Conservation (phyloP, 2,113 vertebrate genomes). For the Zosterops hypoxanthus region DNA sequence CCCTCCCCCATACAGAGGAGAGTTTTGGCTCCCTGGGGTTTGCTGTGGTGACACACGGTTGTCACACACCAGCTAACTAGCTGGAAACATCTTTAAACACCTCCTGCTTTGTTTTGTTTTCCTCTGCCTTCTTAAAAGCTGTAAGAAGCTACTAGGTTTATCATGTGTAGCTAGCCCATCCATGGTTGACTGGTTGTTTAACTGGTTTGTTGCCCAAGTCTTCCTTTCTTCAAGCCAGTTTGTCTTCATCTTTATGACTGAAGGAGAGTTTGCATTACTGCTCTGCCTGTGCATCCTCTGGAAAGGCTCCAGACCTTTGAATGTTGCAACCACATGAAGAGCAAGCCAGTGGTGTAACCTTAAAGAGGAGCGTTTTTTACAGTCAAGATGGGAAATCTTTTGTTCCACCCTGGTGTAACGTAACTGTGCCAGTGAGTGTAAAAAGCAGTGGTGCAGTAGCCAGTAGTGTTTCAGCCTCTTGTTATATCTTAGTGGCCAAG, state of each 20-base stretch:
- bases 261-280: not conserved
- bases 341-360: not conserved
- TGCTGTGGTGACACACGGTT: accelerated
- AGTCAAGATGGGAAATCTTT: not conserved
- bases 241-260: not conserved
- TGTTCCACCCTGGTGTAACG: accelerated
- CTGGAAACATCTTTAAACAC: not conserved
- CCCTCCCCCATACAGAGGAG: not conserved
- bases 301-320: not conserved
- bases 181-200: not conserved
- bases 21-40: not conserved
- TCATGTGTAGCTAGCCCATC: not conserved
- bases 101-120: not conserved
- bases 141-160: not conserved
- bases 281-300: not conserved
- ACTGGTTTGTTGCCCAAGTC: not conserved
- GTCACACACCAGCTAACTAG: not conserved
- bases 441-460: not conserved
- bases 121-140: not conserved
- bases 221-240: not conserved
- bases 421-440: not conserved
- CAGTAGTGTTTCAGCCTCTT: not conserved
- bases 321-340: not conserved
- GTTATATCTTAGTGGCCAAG: not conserved
- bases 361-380: not conserved